Evolutionary conservation across 2,888 invertebrate species (phyloP), one percentile per base, ranked within the genome.

Genomic region (Labia minor): DNA sequence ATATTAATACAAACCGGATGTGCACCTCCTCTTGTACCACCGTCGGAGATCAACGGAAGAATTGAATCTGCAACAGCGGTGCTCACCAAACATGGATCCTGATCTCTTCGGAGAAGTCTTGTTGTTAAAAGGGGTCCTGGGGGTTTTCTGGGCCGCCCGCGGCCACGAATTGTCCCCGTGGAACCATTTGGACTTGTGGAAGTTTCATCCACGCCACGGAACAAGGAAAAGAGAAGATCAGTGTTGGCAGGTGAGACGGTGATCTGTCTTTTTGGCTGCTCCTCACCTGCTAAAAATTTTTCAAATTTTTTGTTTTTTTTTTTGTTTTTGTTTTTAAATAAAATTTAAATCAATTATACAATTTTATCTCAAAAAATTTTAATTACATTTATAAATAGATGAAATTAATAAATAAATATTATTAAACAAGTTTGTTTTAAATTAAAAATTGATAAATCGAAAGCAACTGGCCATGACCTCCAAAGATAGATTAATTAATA

Each of bases 201-300:
- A 6, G 21, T 70, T 37, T 76, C 75, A 66, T 76, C 76, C 14
- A 81, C 76, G 4, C 75, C 75, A 65, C 78, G 77, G 73, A 81
- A 81, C 63, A 81, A 73, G 69, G 79, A 78, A 70, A 79, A 78
- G n/a, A 81, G 74, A 19, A 81, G 74, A 63, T 81, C 81, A 3
- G 81, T 78, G 73, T 81, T 79, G 21, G 79, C 77, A 3, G 68
- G 69, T 37, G 68, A 71, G 26, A 68, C 61, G 64, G 65, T 65
- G 21, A 62, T 37, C 18, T 65, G 67, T 1, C 64, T 64, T 10
- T 37, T 49, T 3, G 19, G 66, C 14, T n/a, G 37, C 19, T 21
- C 66, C 20, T 68, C 68, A 11, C 49, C 49, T 49, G 4, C 14
- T n/a, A 49, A 26, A 26, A 26, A n/a, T n/a, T n/a, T n/a, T n/a